phyloP scores from a whole-genome alignment of 2,113 vertebrate genomes.

The Channa maculata region DNA sequence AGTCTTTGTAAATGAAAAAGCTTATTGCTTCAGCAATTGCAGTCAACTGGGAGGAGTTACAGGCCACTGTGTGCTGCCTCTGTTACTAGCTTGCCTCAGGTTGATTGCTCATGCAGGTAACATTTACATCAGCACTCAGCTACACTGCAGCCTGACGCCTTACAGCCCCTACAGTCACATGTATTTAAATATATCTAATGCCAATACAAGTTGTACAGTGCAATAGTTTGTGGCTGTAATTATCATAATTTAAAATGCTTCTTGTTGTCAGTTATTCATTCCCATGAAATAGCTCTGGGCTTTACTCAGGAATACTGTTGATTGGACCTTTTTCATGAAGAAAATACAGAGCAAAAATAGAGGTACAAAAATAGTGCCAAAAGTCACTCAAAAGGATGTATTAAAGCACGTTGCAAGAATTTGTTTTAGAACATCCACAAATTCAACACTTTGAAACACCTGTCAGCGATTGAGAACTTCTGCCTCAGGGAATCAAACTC shows the following conservation, averaged over 20 bases:
- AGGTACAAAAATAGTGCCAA: slow-evolving; percentile 62
- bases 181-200: slow-evolving; percentile 20
- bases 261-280: slow-evolving; percentile 36
- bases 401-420: slow-evolving; percentile 71
- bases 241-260: slow-evolving; percentile 38
- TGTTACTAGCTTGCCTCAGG: slow-evolving; percentile 43
- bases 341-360: slow-evolving; percentile 56
- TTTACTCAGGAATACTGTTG: slow-evolving; percentile 42
- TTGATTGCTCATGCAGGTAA: slow-evolving; percentile 52
- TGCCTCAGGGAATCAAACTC: slow-evolving; percentile 77
- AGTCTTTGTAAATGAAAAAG: slow-evolving; percentile 36
- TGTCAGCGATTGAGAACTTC: slow-evolving; percentile 72
- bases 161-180: slow-evolving; percentile 3
- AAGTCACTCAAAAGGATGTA: slow-evolving; percentile 65
- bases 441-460: slow-evolving; percentile 79
- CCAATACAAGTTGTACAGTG: background rate
- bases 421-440: slow-evolving; percentile 77
- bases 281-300: slow-evolving; percentile 36
- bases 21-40: slow-evolving; percentile 29
- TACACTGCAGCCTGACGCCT: slow-evolving; percentile 15
- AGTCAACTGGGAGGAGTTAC: slow-evolving; percentile 30
- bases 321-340: slow-evolving; percentile 52
- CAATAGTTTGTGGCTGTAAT: slow-evolving; percentile 22
- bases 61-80: background rate
- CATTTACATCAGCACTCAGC: slow-evolving; percentile 31